These are phyloP conservation scores for Eupithecia inturbata DNA, from an alignment of 2,888 invertebrate genomes.

Conservation along the genomic window DNA sequence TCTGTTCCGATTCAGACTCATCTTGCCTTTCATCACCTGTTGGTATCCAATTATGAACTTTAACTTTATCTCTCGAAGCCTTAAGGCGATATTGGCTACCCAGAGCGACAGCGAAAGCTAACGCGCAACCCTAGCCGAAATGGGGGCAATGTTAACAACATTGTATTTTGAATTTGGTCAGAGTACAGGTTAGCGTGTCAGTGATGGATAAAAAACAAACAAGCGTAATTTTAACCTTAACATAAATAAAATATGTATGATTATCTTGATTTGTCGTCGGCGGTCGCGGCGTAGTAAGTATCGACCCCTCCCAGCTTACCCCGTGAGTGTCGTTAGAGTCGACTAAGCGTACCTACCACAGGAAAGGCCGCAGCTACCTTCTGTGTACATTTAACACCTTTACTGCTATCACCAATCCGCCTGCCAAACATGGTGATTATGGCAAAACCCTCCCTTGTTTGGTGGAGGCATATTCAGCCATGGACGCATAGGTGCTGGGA, in stretches of 20 bases:
- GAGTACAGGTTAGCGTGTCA: not conserved
- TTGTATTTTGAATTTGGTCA: not conserved
- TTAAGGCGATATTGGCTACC: not conserved
- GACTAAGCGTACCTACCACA: not conserved
- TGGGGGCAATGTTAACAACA: not conserved
- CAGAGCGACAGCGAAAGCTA: not conserved
- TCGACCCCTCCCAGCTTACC: not conserved
- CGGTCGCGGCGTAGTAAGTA: not conserved
- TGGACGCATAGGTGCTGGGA: not conserved
- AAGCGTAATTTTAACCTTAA: not conserved
- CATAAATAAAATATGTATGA: not conserved
- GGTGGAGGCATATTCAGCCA: not conserved
- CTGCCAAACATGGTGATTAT: not conserved
- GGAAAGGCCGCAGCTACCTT: too few relatives aligned
- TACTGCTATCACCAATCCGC: too few relatives aligned
- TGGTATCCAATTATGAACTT: not conserved
- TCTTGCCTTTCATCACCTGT: constrained; percentile 95
- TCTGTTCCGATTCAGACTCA: constrained; percentile 92
- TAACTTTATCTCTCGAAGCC: not conserved
- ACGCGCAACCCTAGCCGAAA: not conserved
- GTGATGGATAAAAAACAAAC: not conserved
- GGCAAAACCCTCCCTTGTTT: not conserved
- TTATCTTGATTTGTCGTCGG: not conserved
- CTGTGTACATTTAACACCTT: too few relatives aligned
- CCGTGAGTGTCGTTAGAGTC: not conserved